Conservation (phyloP, 1,140 invertebrate species). For the Brachionus plicatilis region DNA sequence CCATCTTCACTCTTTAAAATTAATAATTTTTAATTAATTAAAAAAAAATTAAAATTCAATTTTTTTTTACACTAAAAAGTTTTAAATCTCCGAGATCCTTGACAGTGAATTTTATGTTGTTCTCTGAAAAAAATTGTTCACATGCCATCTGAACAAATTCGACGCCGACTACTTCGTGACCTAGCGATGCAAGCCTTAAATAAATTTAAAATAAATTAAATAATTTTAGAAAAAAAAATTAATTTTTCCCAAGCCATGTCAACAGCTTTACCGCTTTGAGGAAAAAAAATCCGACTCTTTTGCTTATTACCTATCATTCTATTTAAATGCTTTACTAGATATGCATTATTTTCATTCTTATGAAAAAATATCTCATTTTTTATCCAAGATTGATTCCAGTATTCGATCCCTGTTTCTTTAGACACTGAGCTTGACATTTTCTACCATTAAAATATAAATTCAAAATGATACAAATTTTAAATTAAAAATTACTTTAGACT, state of each 20-base stretch:
- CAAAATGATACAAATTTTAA: no score
- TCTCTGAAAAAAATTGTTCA: conserved; percentile 11
- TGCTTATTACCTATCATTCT: not conserved
- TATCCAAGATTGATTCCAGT: not conserved
- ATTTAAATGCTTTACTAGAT: not conserved
- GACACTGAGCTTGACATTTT: not conserved
- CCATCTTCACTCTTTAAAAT: conserved; percentile 4
- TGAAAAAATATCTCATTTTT: not conserved
- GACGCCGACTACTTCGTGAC: not conserved
- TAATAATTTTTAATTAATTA: not conserved
- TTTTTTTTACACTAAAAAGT: not conserved
- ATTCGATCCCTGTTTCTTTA: not conserved
- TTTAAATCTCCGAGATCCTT: not conserved
- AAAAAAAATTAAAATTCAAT: no score
- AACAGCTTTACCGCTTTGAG: not conserved
- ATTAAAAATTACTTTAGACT: not conserved
- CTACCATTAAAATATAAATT: no score
- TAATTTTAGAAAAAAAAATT: not conserved
- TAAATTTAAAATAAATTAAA: not conserved
- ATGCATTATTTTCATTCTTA: not conserved
- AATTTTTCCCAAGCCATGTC: not conserved
- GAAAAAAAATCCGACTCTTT: not conserved
- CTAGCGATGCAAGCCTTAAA: not conserved
- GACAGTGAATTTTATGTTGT: not conserved
- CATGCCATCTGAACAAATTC: conserved; percentile 8